A percentile compares a stretch with the other conserved stretches of the same genome.
Evolutionary conservation across 2,888 invertebrate genomes (phyloP).

Genomic region (Acleris cristana): DNA sequence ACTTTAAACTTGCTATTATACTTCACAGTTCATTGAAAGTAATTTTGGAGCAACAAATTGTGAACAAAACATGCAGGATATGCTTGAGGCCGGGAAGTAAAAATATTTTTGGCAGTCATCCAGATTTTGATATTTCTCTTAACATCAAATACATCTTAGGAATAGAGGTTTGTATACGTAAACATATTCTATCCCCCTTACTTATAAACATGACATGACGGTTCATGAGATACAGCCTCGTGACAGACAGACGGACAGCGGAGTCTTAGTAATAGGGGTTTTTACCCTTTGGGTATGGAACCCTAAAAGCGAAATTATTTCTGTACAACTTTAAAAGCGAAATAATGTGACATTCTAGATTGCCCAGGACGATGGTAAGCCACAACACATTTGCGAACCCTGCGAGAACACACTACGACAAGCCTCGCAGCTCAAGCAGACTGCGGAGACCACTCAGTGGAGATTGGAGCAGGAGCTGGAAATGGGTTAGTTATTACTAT

Average conservation of each 20-base stretch:
- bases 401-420: slow-evolving; percentile 45
- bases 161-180: slow-evolving; percentile 45
- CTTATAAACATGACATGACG: too few relatives aligned
- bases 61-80: slow-evolving; percentile 47
- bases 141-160: slow-evolving; percentile 46
- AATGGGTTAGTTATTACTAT: slow-evolving; percentile 42
- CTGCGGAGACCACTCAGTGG: slow-evolving; percentile 52
- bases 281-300: too few relatives aligned
- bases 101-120: slow-evolving; percentile 41
- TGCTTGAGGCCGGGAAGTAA: slow-evolving; percentile 46
- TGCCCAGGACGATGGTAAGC: slow-evolving; percentile 49
- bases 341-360: slow-evolving; percentile 41
- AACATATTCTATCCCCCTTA: too few relatives aligned
- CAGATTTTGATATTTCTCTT: slow-evolving; percentile 42
- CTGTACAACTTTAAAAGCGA: too few relatives aligned
- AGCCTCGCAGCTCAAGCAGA: slow-evolving; percentile 45
- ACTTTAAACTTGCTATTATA: too few relatives aligned
- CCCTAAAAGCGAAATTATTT: too few relatives aligned
- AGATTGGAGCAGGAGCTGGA: slow-evolving; percentile 53
- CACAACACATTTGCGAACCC: slow-evolving; percentile 51
- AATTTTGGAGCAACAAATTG: slow-evolving; percentile 32
- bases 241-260: too few relatives aligned
- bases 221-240: too few relatives aligned
- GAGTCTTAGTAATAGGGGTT: too few relatives aligned
- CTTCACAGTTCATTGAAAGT: slow-evolving; percentile 41